Percentiles rank a stretch among this genome's conserved stretches.
Conservation (phyloP, 2,888 invertebrate genomes). For the Dastarcus helophoroides region DNA sequence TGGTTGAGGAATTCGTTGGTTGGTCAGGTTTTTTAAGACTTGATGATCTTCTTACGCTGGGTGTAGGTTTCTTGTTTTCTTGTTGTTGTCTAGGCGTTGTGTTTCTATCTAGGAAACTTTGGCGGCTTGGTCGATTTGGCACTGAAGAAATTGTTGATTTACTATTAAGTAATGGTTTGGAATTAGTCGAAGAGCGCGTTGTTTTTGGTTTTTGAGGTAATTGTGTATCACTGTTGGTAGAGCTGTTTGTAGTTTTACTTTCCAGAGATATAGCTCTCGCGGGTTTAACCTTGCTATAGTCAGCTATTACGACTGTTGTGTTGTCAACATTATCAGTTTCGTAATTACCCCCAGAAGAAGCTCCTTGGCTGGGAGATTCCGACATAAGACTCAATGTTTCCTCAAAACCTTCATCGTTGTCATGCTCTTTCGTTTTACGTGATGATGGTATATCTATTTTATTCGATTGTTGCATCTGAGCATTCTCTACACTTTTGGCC, state of each 20-base stretch:
- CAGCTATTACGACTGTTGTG: constrained; percentile 25
- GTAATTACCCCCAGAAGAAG: constrained; percentile 56
- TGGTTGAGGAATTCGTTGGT: constrained; percentile 25
- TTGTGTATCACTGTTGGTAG: too few relatives aligned
- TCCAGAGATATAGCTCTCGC: too few relatives aligned
- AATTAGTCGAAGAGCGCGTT: background rate
- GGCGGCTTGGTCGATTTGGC: too few relatives aligned
- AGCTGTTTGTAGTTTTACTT: too few relatives aligned
- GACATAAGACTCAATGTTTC: constrained; percentile 82
- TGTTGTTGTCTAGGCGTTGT: background rate
- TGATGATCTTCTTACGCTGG: constrained; percentile 17
- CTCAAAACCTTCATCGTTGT: constrained; percentile 85
- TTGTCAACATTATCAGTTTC: constrained; percentile 38
- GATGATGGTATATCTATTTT: constrained; percentile 30
- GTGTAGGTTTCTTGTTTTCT: background rate
- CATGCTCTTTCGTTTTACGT: constrained; percentile 45
- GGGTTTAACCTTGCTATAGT: constrained; percentile 22
- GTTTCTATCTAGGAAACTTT: too few relatives aligned
- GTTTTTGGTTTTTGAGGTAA: background rate
- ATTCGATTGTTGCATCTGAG: constrained; percentile 18
- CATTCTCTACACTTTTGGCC: constrained; percentile 17
- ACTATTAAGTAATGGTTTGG: background rate
- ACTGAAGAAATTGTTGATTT: too few relatives aligned
- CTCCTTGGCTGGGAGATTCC: constrained; percentile 75
- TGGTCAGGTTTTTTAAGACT: constrained; percentile 34